Base-by-base conservation (phyloP, 2,888 invertebrate species). In the Lasioglossum morio region DNA sequence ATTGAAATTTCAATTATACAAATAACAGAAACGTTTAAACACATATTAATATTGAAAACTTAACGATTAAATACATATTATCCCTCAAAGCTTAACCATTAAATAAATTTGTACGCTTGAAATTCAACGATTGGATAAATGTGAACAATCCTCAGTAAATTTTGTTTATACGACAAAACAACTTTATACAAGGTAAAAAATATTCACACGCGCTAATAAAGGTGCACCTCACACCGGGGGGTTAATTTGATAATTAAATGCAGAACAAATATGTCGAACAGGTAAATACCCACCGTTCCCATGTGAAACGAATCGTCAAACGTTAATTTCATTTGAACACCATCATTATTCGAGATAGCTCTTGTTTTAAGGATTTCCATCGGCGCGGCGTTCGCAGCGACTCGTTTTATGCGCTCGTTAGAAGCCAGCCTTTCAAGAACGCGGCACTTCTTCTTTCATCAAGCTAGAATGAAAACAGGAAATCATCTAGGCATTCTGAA, bases 331-430 rank as follows among this genome's bases (percentile, higher is more conserved):
- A 19, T 30, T 66, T 19, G 37, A 37, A 69, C 19, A 23, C 34
- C 10, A 34, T 69, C 66, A 37, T 69, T 69, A 69, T 10, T 34
- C 34, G 66, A 23, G 66, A 34, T 37, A 23, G 34, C 30, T 69
- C 19, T 19, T 37, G 34, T 37, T 69, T 69, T 40, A 40, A 37
- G 40, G 23, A 40, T 70, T 70, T 23, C n/a, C 70, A 40, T 4
- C 14, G 40, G 23, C 37, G 70, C 14, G 40, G 37, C 37, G 70
- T 40, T 40, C 70, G 12, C 23, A n/a, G 40, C 40, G 40, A 40
- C 37, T 40, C 37, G 40, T 70, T 70, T 85, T 84, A 85, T 48
- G 75, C 85, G 85, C 72, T 79, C 86, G 78, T 81, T 74, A 81
- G 77, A 46, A 48, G 43, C 34, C 37, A 46, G 84, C 69, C 69